phyloP scores from a whole-genome alignment of 2,113 vertebrate species.

The zebrafish (Danio rerio) region GRCz12tu NC_133184.1:24633501-24634000 shows the following conservation, averaged over 20 bases:
- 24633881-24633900: too few species aligned
- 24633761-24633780: too few species aligned
- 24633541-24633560: conserved; percentile 79
- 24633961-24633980: too few species aligned
- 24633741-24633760: not conserved
- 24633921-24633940: too few species aligned
- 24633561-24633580: conserved; percentile 71
- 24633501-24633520: conserved; percentile 73
- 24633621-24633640: conserved; percentile 76
- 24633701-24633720: not conserved
- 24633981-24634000: too few species aligned
- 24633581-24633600: conserved; percentile 74
- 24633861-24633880: too few species aligned
- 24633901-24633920: too few species aligned
- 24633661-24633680: conserved; percentile 68
- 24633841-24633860: too few species aligned
- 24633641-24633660: conserved; percentile 79
- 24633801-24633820: too few species aligned
- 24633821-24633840: too few species aligned
- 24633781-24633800: too few species aligned
- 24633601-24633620: conserved; percentile 73
- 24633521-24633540: conserved; percentile 77
- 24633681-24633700: conserved; percentile 29
- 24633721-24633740: not conserved
- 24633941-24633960: too few species aligned